Conservation (phyloP, 2,888 invertebrate species). For the Thera obeliscata region DNA sequence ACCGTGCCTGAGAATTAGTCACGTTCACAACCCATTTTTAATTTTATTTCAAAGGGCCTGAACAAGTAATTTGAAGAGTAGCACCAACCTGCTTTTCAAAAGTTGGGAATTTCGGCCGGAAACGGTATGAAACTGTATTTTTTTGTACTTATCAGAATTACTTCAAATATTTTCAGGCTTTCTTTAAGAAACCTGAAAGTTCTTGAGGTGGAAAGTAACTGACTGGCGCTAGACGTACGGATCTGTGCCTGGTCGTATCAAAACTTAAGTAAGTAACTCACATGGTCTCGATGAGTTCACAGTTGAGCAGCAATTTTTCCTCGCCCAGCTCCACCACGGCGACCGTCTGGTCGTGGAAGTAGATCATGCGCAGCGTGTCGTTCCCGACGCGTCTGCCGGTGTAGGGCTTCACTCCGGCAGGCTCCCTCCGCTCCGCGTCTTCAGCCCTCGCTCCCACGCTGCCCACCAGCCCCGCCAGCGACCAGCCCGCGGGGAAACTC, state of each 20-base stretch:
- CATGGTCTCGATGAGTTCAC: constrained; percentile 94
- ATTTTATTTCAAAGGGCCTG: too few species aligned
- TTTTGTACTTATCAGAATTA: too few species aligned
- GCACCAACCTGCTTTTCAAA: too few species aligned
- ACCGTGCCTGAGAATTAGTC: too few species aligned
- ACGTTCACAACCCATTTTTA: too few species aligned
- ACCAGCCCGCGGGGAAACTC: constrained; percentile 79
- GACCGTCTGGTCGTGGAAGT: constrained; percentile 92
- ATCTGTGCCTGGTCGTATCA: not conserved
- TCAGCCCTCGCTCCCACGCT: constrained; percentile 68
- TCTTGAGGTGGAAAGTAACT: not conserved
- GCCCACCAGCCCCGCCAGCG: constrained; percentile 75
- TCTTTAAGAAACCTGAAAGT: not conserved
- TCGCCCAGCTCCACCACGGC: constrained; percentile 91
- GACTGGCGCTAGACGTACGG: too few species aligned
- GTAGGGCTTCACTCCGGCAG: constrained; percentile 82
- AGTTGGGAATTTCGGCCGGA: too few species aligned
- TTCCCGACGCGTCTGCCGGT: constrained; percentile 87
- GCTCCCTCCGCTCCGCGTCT: constrained; percentile 61
- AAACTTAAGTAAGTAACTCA: constrained; percentile 87
- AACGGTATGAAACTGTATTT: too few species aligned
- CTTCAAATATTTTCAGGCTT: too few species aligned
- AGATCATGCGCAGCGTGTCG: constrained; percentile 89
- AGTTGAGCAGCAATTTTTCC: constrained; percentile 88
- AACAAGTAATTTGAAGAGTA: too few species aligned